Conservation (phyloP, 1,140 invertebrate genomes). For the Babylonia areolata region DNA sequence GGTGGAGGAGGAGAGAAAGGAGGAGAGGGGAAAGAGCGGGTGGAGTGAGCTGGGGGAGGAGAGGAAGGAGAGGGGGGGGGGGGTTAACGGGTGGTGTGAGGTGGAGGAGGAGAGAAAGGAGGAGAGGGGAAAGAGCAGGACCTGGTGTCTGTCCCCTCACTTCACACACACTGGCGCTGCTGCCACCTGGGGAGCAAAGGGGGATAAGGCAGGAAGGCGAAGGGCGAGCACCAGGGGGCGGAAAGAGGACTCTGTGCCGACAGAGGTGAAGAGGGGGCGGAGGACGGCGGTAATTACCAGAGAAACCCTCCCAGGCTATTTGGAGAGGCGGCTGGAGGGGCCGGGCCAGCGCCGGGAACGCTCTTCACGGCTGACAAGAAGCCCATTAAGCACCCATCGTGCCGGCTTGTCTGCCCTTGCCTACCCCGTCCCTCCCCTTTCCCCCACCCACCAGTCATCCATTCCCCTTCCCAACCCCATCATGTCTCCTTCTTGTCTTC, state of each 20-base stretch:
- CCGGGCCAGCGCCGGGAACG: not conserved
- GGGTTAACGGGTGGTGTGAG: too few relatives aligned
- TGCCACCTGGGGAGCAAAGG: not conserved
- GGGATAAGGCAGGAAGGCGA: not conserved
- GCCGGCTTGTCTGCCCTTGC: not conserved
- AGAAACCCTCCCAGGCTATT: conserved; percentile 29
- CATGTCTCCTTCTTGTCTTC: not conserved
- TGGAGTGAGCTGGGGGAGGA: too few relatives aligned
- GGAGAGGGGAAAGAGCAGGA: too few relatives aligned
- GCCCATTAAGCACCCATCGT: conserved; percentile 20
- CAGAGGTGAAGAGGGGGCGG: not conserved
- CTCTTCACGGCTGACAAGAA: conserved; percentile 18
- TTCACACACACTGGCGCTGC: too few relatives aligned
- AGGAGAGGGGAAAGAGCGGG: too few relatives aligned
- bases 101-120: too few relatives aligned
- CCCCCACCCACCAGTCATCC: too few relatives aligned
- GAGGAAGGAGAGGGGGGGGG: too few relatives aligned
- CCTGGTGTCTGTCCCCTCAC: too few relatives aligned
- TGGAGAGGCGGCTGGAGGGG: conserved; percentile 19
- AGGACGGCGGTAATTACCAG: conserved; percentile 32
- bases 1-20: too few relatives aligned
- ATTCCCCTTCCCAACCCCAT: not conserved
- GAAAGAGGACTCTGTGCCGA: not conserved
- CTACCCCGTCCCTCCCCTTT: too few relatives aligned
- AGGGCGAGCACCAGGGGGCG: not conserved